A percentile compares a stretch with the other conserved stretches of the same genome.
Evolutionary conservation across 2,113 vertebrate species (phyloP).

Genomic region (Podarcis raffonei): DNA sequence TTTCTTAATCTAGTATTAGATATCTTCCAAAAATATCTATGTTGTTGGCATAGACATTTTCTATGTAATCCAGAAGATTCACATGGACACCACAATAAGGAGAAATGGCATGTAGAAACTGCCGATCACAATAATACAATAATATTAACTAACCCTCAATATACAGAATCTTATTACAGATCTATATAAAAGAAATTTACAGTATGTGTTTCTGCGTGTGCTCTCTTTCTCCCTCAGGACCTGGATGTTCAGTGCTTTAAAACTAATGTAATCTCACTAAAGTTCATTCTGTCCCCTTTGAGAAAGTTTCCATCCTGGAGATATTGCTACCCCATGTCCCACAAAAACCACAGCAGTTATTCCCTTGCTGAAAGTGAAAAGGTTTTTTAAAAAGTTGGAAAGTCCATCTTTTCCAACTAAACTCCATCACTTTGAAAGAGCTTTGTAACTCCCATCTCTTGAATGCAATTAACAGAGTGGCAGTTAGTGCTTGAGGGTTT

Average conservation of each 20-base stretch:
- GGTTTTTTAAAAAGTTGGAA: not conserved
- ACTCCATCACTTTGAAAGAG: slow-evolving; percentile 33
- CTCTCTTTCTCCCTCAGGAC: not conserved
- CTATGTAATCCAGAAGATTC: not conserved
- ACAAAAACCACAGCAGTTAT: not conserved
- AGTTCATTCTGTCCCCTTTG: not conserved
- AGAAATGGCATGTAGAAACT: not conserved
- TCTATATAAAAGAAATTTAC: not conserved
- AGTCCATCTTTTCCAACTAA: slow-evolving; percentile 29
- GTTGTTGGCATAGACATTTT: not conserved
- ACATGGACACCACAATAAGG: not conserved
- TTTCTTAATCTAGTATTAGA: not conserved
- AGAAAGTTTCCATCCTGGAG: not conserved
- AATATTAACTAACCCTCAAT: not conserved
- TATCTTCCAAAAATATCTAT: no score
- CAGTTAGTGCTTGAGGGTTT: not conserved
- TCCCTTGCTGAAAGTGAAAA: not conserved
- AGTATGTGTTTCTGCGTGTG: not conserved
- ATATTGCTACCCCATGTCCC: not conserved
- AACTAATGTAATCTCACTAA: not conserved
- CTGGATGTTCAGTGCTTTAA: not conserved
- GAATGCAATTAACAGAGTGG: slow-evolving; percentile 40
- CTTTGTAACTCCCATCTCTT: slow-evolving; percentile 49
- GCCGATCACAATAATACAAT: not conserved
- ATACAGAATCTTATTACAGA: not conserved